Base-by-base conservation (phyloP, 2,888 invertebrate species). In the Melieria crassipennis region DNA sequence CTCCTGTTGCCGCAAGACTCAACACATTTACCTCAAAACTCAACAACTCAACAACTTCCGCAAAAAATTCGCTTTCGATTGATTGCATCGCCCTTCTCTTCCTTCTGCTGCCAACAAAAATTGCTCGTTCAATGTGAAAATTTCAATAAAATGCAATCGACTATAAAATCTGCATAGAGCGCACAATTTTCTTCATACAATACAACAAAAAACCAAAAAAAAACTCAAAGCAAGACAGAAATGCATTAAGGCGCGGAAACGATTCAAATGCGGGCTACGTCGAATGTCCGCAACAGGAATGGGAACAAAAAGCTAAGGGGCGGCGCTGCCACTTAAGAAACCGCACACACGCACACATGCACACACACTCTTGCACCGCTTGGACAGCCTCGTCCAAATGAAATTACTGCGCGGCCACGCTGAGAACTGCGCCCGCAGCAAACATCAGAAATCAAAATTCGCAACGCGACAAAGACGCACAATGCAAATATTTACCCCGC, bases 401-500 rank as follows among this genome's bases (percentile, higher is more conserved):
- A 6, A 63, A 16, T 63, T 42, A 57, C 46, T 65, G 63, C 10
- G 42, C 58, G 58, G 60, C 66, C 62, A 70, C 66, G 65, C 58
- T 65, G 48, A 57, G 69, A 65, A 68, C 47, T 52, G 58, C 48
- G 62, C 42, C 16, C 42, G 42, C 42, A 65, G n/a, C 16, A 48
- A 58, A 69, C 7, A 48, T 48, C 13, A 50, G 16, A 52, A 56
- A 56, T 43, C 30, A 30, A 30, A 30, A 48, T 47, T 62, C 55
- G 48, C 57, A 62, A 62, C 50, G 61, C 48, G 30, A 47, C 70
- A 58, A 50, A 69, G 64, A 70, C 64, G 55, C 71, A 73, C 65
- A 78, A 79, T 79, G 79, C 78, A 79, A 80, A 81, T 80, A 78
- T 79, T 80, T 78, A 73, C 73, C 71, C 70, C 71, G 71, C 66